Conservation (phyloP, 2,888 invertebrate genomes). For the Scaptomyza parva region DNA sequence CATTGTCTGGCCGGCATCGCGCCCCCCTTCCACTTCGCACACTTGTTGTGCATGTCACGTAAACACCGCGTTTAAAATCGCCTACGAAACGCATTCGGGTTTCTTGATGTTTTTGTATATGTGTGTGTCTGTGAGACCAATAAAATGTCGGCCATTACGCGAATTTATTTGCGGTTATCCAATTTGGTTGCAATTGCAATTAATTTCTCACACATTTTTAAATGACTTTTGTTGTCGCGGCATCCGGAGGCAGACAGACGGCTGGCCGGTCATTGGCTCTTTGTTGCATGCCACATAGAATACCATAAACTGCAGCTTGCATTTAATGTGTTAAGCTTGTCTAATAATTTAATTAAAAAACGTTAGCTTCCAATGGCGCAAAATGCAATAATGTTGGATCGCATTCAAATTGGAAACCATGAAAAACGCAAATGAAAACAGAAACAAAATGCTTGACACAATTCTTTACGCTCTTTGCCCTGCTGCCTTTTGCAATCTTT, state of each 20-base stretch:
- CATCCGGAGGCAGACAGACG: background rate
- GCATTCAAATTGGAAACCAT: conserved; percentile 31
- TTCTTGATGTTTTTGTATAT: conserved; percentile 5
- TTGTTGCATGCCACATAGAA: conserved; percentile 9
- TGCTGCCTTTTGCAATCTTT: conserved; percentile 43
- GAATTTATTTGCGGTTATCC: conserved; percentile 70
- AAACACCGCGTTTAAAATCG: conserved; percentile 38
- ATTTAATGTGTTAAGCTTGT: conserved; percentile 12
- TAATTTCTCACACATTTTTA: conserved; percentile 69
- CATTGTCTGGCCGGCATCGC: conserved; percentile 2
- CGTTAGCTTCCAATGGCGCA: background rate
- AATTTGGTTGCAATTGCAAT: conserved; percentile 65
- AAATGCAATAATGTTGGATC: conserved; percentile 6
- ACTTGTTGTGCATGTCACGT: conserved; percentile 30
- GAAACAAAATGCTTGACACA: conserved; percentile 65
- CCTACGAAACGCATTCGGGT: conserved; percentile 14
- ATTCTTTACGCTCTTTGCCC: conserved; percentile 38
- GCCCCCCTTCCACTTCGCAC: background rate
- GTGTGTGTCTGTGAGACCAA: conserved; percentile 28
- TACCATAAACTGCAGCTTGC: too few relatives aligned
- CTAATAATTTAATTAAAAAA: conserved; percentile 19
- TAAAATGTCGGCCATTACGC: conserved; percentile 42
- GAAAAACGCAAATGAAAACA: conserved; percentile 57
- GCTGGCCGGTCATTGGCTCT: conserved; percentile 1
- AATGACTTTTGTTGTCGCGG: conserved; percentile 45